Percentiles rank a stretch among this genome's conserved stretches.
Conservation (phyloP, 2,113 vertebrate genomes). For the Philantomba maxwellii region DNA sequence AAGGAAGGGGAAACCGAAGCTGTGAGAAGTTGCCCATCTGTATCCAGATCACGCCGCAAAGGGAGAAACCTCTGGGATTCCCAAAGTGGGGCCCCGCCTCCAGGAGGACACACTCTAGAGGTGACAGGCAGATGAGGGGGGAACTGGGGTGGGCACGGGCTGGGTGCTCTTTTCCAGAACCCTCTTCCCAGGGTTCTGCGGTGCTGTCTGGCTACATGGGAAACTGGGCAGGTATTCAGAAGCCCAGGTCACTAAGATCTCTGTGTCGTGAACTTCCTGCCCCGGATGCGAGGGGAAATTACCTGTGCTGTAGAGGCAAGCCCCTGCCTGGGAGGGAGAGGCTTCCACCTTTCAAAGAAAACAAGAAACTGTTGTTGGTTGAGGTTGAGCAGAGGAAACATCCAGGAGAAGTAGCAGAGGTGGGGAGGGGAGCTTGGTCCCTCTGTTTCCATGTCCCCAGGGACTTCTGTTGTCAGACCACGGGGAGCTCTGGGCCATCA, state of each 20-base stretch:
- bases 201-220: neutral
- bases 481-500: no score
- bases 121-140: neutral
- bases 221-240: neutral
- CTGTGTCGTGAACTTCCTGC: neutral
- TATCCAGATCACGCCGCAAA: neutral
- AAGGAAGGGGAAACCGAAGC: neutral
- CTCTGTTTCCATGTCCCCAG: accelerated
- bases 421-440: neutral
- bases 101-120: neutral
- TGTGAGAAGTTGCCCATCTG: neutral
- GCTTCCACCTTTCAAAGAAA: neutral
- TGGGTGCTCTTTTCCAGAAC: neutral
- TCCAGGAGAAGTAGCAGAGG: neutral
- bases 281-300: no score
- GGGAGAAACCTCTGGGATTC: neutral
- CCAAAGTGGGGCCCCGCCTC: neutral
- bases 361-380: neutral
- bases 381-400: neutral
- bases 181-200: neutral
- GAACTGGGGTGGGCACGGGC: neutral
- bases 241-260: neutral
- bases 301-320: neutral
- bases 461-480: neutral
- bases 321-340: neutral